Percentiles rank a stretch among this genome's conserved stretches.
Evolutionary conservation across 1,140 invertebrate genomes (phyloP).

Genomic region (Helicorthomorpha holstii): DNA sequence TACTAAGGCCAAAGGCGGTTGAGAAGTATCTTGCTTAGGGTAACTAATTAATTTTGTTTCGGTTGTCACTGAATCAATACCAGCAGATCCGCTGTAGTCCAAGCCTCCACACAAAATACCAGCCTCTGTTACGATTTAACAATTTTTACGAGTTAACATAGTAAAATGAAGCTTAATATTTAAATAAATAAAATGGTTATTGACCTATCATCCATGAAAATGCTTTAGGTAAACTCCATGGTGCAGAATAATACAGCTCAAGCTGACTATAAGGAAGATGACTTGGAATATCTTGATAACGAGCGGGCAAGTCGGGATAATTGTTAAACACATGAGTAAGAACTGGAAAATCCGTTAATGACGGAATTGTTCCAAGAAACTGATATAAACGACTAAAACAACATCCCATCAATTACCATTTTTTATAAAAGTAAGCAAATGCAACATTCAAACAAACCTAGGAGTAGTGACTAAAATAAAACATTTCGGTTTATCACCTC

Average conservation of each 20-base stretch:
- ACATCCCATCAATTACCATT: too few relatives aligned
- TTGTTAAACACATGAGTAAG: slow-evolving; percentile 62
- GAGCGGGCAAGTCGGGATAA: slow-evolving; percentile 48
- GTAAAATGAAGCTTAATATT: background rate
- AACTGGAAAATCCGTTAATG: slow-evolving; percentile 55
- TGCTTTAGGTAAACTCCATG: slow-evolving; percentile 44
- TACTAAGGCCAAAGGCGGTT: slow-evolving; percentile 51
- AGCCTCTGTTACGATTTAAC: slow-evolving; percentile 10
- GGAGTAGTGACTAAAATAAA: slow-evolving; percentile 62
- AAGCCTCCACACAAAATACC: slow-evolving; percentile 27
- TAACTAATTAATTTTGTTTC: slow-evolving; percentile 43
- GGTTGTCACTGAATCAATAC: slow-evolving; percentile 34
- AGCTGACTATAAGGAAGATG: slow-evolving; percentile 58
- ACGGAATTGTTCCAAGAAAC: slow-evolving; percentile 54
- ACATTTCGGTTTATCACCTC: slow-evolving; percentile 43
- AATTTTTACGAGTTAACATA: too few relatives aligned
- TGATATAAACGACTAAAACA: slow-evolving; percentile 56
- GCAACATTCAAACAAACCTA: slow-evolving; percentile 23
- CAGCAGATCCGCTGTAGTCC: slow-evolving; percentile 19
- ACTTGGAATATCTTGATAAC: slow-evolving; percentile 54
- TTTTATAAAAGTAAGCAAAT: too few relatives aligned
- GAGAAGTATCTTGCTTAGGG: slow-evolving; percentile 23
- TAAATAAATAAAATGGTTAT: slow-evolving; percentile 4
- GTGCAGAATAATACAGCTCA: slow-evolving; percentile 53
- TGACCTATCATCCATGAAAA: slow-evolving; percentile 79